These are phyloP conservation scores for Carduelis carduelis DNA, from an alignment of 2,797 vertebrate species.

Conservation along the genomic window DNA sequence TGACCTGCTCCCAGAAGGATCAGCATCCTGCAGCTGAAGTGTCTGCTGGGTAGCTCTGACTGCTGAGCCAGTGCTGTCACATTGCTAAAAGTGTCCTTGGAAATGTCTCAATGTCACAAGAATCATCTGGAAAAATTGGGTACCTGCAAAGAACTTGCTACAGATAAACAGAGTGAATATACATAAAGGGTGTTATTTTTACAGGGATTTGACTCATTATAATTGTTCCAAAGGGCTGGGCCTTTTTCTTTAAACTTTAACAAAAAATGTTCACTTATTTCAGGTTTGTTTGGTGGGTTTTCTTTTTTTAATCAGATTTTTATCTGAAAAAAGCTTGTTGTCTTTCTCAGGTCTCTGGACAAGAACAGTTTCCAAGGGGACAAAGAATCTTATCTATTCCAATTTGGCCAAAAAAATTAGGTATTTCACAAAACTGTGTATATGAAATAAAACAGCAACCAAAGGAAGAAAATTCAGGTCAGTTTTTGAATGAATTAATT, in stretches of 20 bases:
- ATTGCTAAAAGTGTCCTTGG: background rate
- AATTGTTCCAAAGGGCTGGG: background rate
- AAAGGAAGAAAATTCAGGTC: constrained; percentile 71
- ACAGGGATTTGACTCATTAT: background rate
- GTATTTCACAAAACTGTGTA: constrained; percentile 87
- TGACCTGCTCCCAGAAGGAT: background rate
- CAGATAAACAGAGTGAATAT: background rate
- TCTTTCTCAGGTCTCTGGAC: constrained; percentile 88
- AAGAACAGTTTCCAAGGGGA: constrained; percentile 82
- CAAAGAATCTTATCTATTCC: constrained; percentile 85
- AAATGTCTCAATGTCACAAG: background rate
- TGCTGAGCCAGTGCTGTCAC: background rate
- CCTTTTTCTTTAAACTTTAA: background rate
- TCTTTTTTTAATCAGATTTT: background rate
- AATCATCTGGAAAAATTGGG: background rate
- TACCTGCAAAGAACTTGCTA: background rate
- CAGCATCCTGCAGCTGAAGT: background rate
- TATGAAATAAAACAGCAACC: constrained; percentile 75
- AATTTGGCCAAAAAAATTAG: constrained; percentile 88
- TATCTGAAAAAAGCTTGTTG: background rate
- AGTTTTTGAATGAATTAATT: background rate
- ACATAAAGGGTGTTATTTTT: background rate
- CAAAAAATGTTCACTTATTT: background rate
- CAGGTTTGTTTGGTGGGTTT: background rate
- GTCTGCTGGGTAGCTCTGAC: background rate